Evolutionary conservation across 2,797 vertebrate species (phyloP).

Genomic region (Masticophis lateralis): DNA sequence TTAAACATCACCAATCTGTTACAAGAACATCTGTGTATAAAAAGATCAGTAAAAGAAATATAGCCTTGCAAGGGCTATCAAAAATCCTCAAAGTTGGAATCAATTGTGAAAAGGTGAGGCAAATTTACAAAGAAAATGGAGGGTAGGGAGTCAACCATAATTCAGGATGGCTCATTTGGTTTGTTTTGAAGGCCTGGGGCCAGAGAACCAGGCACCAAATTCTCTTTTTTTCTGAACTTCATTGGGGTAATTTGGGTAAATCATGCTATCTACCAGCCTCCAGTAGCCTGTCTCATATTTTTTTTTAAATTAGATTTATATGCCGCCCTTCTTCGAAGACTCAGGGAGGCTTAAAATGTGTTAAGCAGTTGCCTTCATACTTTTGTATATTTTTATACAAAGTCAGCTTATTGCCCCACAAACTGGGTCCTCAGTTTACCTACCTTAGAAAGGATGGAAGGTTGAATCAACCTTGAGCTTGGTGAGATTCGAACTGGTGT

Average conservation of each 20-base stretch:
- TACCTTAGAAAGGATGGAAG: too few species aligned
- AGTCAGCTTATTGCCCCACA: too few species aligned
- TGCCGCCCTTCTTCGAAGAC: too few species aligned
- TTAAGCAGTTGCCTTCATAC: too few species aligned
- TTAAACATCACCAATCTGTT: constrained; percentile 69
- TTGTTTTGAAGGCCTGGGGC: neutral
- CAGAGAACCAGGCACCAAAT: neutral
- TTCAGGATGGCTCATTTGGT: constrained; percentile 2
- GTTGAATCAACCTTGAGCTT: too few species aligned
- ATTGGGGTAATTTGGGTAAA: neutral
- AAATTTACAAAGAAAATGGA: neutral
- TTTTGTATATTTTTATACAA: too few species aligned
- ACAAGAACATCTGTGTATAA: constrained; percentile 7
- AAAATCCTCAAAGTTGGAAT: constrained; percentile 31
- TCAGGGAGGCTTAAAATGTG: too few species aligned
- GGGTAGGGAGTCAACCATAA: neutral
- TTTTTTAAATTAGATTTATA: too few species aligned
- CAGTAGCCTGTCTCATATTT: neutral
- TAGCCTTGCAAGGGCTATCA: constrained; percentile 28
- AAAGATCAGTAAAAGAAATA: constrained; percentile 58
- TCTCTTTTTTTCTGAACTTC: neutral
- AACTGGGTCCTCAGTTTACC: too few species aligned
- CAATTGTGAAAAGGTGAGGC: neutral
- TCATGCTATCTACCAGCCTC: neutral
- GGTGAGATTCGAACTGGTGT: too few species aligned